Base-by-base conservation (phyloP, 2,888 invertebrate species). In the Euspilapteryx auroguttella region DNA sequence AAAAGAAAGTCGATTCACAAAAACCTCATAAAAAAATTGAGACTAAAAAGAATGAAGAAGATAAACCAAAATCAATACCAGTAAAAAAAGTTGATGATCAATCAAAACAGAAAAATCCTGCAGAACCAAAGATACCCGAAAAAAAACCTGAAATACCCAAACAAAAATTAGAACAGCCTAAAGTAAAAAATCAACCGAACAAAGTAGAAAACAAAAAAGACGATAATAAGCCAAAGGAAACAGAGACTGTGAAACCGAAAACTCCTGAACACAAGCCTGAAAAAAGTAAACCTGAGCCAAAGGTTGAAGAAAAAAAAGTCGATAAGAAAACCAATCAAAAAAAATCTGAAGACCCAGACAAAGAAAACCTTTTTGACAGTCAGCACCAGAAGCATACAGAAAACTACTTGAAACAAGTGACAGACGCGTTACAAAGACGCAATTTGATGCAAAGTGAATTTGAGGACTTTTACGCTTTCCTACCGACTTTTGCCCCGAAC, bases 401-500 rank as follows among this genome's bases (percentile, higher is more conserved):
- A n/a, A n/a, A n/a, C n/a, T 39, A 59, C 46, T 43, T 55, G 34
- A 62, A 62, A 40, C 59, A 59, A 31, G 46, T 61, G 41, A 64
- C 55, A 26, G 66, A 69, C 21, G 64, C 65, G 36, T 49, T 71
- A 32, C 46, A 58, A 12, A 50, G 68, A 39, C 59, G 63, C 29
- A 71, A 68, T 44, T 57, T 77, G 36, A 54, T 69, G 12, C 62
- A 75, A 48, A 75, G 78, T 49, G 75, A 76, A 57, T 80, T 83
- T 47, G 79, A 81, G 47, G 78, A 80, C 42, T 66, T 83, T 38
- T 79, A 85, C 49, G 78, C 82, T 41, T 79, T 79, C 47, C 66
- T 85, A 37, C 85, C 85, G 32, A 82, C 82, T 27, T 86, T 86
- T 55, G 80, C 84, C 37, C 81, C 84, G 34, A 83, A 84, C 63